Conservation (phyloP, 2,888 invertebrate species). For the Phengaris alcon region DNA sequence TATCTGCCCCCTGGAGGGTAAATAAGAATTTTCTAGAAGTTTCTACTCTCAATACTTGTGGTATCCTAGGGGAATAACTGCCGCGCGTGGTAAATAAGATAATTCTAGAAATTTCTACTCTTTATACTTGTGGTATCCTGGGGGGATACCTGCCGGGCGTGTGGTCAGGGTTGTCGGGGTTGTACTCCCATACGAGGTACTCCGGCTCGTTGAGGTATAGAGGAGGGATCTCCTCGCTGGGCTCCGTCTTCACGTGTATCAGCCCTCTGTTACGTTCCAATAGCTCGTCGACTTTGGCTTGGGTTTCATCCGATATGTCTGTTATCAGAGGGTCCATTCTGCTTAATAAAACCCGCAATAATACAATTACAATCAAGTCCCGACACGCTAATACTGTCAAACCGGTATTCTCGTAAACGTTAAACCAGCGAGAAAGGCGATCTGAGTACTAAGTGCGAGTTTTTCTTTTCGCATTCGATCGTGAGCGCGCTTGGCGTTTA, state of each 20-base stretch:
- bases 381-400: too few species aligned
- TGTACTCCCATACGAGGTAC: constrained; percentile 74
- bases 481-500: too few species aligned
- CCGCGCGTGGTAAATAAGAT: constrained; percentile 50
- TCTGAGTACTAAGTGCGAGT: too few species aligned
- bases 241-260: constrained; percentile 59
- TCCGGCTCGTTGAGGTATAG: constrained; percentile 72
- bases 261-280: constrained; percentile 66
- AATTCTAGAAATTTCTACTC: constrained; percentile 26
- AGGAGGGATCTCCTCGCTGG: constrained; percentile 69
- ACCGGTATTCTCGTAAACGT: too few species aligned
- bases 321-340: constrained; percentile 34
- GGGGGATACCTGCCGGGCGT: constrained; percentile 66
- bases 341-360: too few species aligned
- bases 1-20: too few species aligned
- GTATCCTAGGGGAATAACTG: constrained; percentile 62
- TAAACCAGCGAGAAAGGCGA: too few species aligned
- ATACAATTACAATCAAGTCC: too few species aligned
- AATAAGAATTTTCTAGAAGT: too few species aligned
- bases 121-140: constrained; percentile 61
- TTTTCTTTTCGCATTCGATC: too few species aligned
- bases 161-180: constrained; percentile 69
- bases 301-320: constrained; percentile 71
- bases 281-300: constrained; percentile 64
- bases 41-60: constrained; percentile 54